These are phyloP conservation scores for Drosophila mimica DNA, from an alignment of 2,888 invertebrate genomes.

Conservation along the genomic window DNA sequence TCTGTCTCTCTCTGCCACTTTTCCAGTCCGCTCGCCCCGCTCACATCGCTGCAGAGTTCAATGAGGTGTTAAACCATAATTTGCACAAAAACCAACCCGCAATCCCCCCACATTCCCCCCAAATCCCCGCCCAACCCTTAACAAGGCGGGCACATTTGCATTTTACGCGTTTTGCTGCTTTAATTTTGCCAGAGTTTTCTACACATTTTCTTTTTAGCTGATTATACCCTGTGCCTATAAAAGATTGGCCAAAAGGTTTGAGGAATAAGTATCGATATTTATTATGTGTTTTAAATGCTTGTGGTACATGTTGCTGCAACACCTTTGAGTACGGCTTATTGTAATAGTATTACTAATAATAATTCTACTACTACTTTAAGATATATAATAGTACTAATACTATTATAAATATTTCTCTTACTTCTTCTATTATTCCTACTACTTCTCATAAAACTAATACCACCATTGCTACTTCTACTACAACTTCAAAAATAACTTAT, in stretches of 20 bases:
- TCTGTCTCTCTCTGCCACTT: neutral
- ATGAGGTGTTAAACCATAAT: slow-evolving; percentile 84
- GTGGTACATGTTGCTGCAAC: no score
- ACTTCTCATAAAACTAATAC: neutral
- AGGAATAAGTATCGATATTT: neutral
- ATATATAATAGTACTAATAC: neutral
- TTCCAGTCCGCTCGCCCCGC: slow-evolving; percentile 9
- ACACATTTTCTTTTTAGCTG: slow-evolving; percentile 41
- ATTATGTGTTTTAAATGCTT: neutral
- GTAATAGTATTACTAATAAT: neutral
- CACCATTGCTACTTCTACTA: neutral
- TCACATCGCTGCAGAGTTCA: slow-evolving; percentile 71
- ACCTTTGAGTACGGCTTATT: neutral
- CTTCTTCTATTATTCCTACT: rapidly evolving
- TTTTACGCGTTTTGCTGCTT: slow-evolving; percentile 77
- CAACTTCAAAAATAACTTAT: neutral
- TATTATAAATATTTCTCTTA: no score
- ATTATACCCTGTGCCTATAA: slow-evolving; percentile 38
- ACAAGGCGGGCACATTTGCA: slow-evolving; percentile 70
- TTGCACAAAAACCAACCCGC: slow-evolving; percentile 75
- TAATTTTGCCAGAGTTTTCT: slow-evolving; percentile 63
- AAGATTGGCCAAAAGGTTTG: neutral
- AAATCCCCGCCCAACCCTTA: slow-evolving; percentile 25
- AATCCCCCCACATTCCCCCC: neutral
- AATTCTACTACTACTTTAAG: neutral